Evolutionary conservation across 2,888 invertebrate species (phyloP).

Genomic region (Hofmannophila pseudospretella): DNA sequence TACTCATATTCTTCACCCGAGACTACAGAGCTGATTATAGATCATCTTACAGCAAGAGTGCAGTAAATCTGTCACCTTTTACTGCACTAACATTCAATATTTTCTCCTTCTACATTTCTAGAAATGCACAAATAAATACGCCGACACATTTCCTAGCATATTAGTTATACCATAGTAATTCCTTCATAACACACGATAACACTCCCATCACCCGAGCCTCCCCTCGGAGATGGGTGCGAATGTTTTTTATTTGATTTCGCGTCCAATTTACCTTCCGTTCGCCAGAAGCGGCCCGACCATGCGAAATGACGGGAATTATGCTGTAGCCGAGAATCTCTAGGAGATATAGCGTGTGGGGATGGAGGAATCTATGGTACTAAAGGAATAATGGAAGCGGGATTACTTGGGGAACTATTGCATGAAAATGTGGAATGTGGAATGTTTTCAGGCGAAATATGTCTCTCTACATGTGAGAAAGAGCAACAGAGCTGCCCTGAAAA

Average conservation of each 20-base stretch:
- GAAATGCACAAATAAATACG: background rate
- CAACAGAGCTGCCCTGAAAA: conserved; percentile 97
- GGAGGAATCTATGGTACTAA: too few species aligned
- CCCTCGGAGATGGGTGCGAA: conserved; percentile 42
- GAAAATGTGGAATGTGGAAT: too few species aligned
- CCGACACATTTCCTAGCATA: conserved; percentile 11
- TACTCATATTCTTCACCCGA: too few species aligned
- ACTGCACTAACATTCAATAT: too few species aligned
- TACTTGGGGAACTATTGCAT: too few species aligned
- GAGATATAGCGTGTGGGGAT: background rate
- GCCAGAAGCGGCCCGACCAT: conserved; percentile 53
- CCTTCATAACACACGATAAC: conserved; percentile 27
- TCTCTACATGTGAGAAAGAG: conserved; percentile 98
- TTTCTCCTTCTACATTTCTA: background rate
- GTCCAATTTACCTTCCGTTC: conserved; percentile 58
- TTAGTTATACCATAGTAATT: conserved; percentile 23
- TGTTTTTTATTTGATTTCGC: conserved; percentile 72
- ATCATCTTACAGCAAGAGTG: too few species aligned
- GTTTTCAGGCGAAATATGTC: conserved; percentile 97
- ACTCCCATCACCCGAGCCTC: conserved; percentile 24
- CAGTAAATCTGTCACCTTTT: too few species aligned
- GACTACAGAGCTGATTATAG: too few species aligned
- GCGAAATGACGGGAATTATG: conserved; percentile 28
- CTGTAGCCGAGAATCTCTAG: conserved; percentile 5
- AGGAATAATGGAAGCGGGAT: conserved; percentile 7